Evolutionary conservation across 2,888 invertebrate species (phyloP), one percentile per base, ranked within the genome.

Genomic region (Dolomedes plantarius): DNA sequence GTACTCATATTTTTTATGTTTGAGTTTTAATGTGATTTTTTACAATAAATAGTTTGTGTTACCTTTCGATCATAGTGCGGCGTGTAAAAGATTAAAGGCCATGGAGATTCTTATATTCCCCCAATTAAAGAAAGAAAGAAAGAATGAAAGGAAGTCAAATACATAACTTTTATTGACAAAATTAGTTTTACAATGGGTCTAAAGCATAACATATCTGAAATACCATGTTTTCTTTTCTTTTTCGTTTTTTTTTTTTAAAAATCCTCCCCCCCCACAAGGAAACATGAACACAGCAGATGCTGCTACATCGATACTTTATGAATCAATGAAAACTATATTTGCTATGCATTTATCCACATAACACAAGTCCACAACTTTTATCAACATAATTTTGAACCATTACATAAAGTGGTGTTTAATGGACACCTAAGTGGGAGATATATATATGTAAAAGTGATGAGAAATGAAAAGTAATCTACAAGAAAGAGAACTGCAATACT

Each of bases 391-490:
- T 81, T 80, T 50, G 62, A 56, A 69, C 27, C 68, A 62, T 74
- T 29, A 64, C 69, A 62, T 31, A 78, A 56, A 7, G 65, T 50
- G 36, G 75, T 31, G 56, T 69, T 68, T 32, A 32, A 27, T 32
- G 31, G 69, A 74, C 28, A 81, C 74, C 74, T 65, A 81, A 64
- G 77, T 72, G 50, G 64, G 77, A 83, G 36, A 83, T n/a, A 39
- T 62, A 83, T 65, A 83, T 67, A 65, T 74, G 39, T 67, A 62
- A 69, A 56, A 72, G 83, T 83, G 83, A 83, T 73, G 77, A 83
- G 11, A 67, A 41, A 78, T 64, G 71, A 71, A 82, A 69, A 67
- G 68, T 62, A 83, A 76, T 83, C 83, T 83, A 83, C 83, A 83
- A 36, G 50, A 77, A 28, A 75, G 64, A 77, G 27, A 69, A 69